Evolutionary conservation across 2,797 vertebrate genomes (phyloP), one percentile per base, ranked within the genome.

Genomic region (Pseudomugil gertrudae): DNA sequence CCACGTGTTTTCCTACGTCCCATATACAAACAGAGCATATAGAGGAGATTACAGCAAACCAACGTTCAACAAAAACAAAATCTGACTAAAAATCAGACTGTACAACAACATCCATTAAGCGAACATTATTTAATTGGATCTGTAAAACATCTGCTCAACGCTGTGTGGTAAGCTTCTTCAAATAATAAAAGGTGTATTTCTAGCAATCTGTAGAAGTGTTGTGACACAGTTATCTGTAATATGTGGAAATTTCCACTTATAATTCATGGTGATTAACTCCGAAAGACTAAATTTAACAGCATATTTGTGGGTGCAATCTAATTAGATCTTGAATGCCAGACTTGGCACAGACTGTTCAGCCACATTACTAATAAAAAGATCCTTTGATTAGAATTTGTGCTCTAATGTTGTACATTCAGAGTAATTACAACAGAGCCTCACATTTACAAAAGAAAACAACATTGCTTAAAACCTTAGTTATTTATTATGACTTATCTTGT

Each of bases 111-210:
- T 48, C 14, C 19, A 35, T 48, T 53, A 45, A 78, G 74, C 35
- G 35, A 78, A 66, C 14, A 19, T 47, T 63, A 73, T 62, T 73
- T 52, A 33, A 33, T 51, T 51, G 29, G 48, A 15, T 72, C 56
- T 63, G 57, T n/a, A 58, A 77, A 81, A 84, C 74, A 83, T 48
- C 81, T 29, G 43, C 32, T 53, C 9, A 43, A 68, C 65, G 76
- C 70, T 65, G 68, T 36, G 33, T 35, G 3, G 29, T 19, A 43
- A 58, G 55, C 55, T 32, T 67, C 59, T 64, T 62, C 66, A 66
- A 82, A 80, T 57, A 66, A 58, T 52, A 67, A 73, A 72, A 80
- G 66, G 73, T 76, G 55, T 17, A 55, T 47, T 55, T 45, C 43
- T 4, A 64, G 54, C 19, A 27, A 43, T 67, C 72, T 47, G 38